Evolutionary conservation across 2,113 vertebrate genomes (phyloP), one percentile per base, ranked within the genome.

Genomic region (Orientallactaga bullata): DNA sequence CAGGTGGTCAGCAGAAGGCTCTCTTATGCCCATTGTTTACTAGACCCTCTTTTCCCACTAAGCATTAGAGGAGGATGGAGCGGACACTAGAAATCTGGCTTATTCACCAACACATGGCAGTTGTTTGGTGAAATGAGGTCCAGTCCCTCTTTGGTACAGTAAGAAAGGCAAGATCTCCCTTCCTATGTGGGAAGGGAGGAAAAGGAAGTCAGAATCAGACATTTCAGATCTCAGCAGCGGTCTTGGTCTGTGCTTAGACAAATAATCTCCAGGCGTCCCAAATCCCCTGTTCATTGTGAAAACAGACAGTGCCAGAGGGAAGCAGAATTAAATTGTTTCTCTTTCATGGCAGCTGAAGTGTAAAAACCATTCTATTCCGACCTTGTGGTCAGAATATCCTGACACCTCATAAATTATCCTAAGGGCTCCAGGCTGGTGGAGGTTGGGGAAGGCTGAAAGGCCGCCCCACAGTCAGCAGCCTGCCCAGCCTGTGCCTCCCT

Each of bases 321-420:
- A 96, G 97, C 96, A 97, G 96, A 97, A 97, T 96, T 89, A 97
- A 97, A 97, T 89, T 97, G 97, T 98, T 98, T 97, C 97, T 98
- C 97, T 98, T 98, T 98, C 97, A 91, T 94, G 97, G 97, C 97
- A 97, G 97, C 96, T 98, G 97, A 97, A 98, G 98, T 97, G 97
- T 98, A 97, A 98, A 98, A 98, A 94, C 15, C 9, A 15, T 97
- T 98, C 98, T 66, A 6, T 96, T 97, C 98, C 92, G 97, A 96
- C 96, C 98, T 97, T 97, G 97, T 97, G 97, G 98, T 97, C 42
- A 87, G 97, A 98, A 97, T 98, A 96, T 97, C 97, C 97, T 98
- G 97, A 98, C 98, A 98, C 98, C 97, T 98, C 98, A 98, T 98
- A 98, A 98, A 98, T 98, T 98, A 98, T 97, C 96, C 83, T 72